A percentile compares a stretch with the other conserved stretches of the same genome.
These are phyloP conservation scores for Opisthograptis luteolata DNA, from an alignment of 2,888 invertebrate species.

Conservation along the genomic window DNA sequence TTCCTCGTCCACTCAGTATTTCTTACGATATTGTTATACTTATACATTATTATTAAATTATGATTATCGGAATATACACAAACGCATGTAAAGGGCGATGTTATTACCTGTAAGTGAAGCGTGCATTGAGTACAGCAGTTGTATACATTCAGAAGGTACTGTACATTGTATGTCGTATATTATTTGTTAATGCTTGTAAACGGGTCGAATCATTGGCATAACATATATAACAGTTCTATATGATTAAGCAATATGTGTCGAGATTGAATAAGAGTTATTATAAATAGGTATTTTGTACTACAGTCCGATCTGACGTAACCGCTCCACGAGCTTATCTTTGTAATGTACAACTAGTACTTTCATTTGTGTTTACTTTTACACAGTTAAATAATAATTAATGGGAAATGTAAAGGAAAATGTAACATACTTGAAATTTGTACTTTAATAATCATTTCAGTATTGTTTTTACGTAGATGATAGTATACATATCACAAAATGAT, in stretches of 20 bases:
- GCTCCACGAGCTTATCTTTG: slow-evolving; percentile 36
- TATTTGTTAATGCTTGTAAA: slow-evolving; percentile 59
- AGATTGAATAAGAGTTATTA: slow-evolving; percentile 56
- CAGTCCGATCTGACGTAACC: slow-evolving; percentile 31
- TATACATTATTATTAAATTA: slow-evolving; percentile 41
- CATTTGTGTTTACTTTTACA: slow-evolving; percentile 19
- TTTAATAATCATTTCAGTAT: slow-evolving; percentile 15
- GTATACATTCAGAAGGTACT: slow-evolving; percentile 45
- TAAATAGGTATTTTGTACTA: slow-evolving; percentile 50
- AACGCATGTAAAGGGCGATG: slow-evolving; percentile 56
- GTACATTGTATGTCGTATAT: slow-evolving; percentile 37
- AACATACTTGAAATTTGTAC: not conserved
- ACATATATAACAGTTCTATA: slow-evolving; percentile 49
- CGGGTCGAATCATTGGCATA: slow-evolving; percentile 59
- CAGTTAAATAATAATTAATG: slow-evolving; percentile 3
- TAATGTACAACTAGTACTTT: slow-evolving; percentile 21
- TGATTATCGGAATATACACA: slow-evolving; percentile 48
- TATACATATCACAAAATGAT: slow-evolving; percentile 38
- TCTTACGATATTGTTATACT: slow-evolving; percentile 34
- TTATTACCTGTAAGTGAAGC: slow-evolving; percentile 54
- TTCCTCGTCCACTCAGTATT: slow-evolving; percentile 49
- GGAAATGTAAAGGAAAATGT: slow-evolving; percentile 19
- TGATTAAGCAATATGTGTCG: slow-evolving; percentile 44
- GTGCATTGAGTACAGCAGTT: slow-evolving; percentile 47
- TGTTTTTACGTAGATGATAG: slow-evolving; percentile 33